These are phyloP conservation scores for Chymomyza fuscimana DNA, from an alignment of 2,888 invertebrate genomes.

Conservation along the genomic window DNA sequence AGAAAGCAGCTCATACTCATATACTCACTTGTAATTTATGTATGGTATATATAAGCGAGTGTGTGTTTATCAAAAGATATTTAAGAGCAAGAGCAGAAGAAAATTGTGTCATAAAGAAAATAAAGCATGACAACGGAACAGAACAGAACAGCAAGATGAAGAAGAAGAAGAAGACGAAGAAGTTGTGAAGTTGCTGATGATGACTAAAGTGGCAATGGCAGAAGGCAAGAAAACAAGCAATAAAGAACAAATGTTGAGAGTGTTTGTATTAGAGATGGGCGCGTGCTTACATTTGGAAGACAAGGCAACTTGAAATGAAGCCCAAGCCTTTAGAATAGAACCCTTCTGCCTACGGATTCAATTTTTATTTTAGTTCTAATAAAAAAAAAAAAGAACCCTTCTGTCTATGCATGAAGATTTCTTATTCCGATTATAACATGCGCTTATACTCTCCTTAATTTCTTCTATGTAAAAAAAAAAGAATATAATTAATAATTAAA, in stretches of 20 bases:
- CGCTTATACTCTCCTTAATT: no score
- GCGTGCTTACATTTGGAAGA: no score
- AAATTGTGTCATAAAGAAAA: conserved; percentile 71
- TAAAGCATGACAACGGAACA: conserved; percentile 42
- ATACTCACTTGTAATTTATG: conserved; percentile 14
- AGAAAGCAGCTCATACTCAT: conserved; percentile 7
- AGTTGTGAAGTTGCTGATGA: conserved; percentile 58
- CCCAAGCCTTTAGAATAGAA: no score
- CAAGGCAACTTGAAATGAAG: no score
- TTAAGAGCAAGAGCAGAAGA: conserved; percentile 50
- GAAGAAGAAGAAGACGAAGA: not conserved
- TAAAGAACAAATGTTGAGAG: conserved; percentile 9
- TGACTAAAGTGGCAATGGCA: conserved; percentile 57
- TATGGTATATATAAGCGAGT: conserved; percentile 24
- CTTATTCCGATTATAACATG: no score
- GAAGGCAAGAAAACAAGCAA: conserved; percentile 41
- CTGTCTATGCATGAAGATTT: no score
- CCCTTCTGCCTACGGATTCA: no score
- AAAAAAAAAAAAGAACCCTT: no score
- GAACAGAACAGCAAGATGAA: conserved; percentile 20
- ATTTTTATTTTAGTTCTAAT: no score
- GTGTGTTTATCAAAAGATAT: conserved; percentile 53
- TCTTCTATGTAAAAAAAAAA: no score
- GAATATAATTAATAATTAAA: no score
- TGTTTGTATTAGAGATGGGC: no score